Conservation (phyloP, 2,113 vertebrate species). For the Passer montanus region DNA sequence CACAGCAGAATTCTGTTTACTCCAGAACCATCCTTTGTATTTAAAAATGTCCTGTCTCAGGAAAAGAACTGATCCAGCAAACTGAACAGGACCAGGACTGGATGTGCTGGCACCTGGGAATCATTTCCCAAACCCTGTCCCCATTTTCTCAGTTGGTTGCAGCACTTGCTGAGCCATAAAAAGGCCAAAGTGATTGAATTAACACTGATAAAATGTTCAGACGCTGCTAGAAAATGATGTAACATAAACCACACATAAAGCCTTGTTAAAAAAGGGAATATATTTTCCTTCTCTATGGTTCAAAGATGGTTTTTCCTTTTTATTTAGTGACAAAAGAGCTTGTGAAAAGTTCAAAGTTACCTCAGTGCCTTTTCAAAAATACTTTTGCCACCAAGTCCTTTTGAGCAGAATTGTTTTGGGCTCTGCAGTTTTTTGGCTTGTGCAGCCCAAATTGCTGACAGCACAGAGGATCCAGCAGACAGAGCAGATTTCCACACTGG, state of each 20-base stretch:
- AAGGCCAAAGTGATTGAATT: not conserved
- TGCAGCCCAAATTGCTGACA: not conserved
- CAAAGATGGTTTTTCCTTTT: not conserved
- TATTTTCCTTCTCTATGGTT: not conserved
- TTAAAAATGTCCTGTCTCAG: not conserved
- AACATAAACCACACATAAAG: not conserved
- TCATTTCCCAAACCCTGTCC: not conserved
- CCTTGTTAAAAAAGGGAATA: not conserved
- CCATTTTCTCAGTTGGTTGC: not conserved
- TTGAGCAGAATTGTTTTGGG: not conserved
- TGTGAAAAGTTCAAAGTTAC: not conserved
- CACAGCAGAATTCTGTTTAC: not conserved
- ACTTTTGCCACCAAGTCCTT: not conserved
- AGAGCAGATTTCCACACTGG: not conserved
- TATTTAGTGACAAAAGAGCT: not conserved
- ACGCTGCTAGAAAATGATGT: not conserved
- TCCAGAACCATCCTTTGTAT: not conserved
- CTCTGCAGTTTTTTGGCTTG: not conserved
- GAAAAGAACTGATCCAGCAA: not conserved
- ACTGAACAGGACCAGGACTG: rapidly evolving
- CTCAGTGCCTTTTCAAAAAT: not conserved
- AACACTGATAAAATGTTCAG: not conserved
- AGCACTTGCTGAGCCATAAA: not conserved
- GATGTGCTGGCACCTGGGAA: not conserved
- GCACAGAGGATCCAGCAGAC: not conserved